Percentiles rank a stretch among this genome's conserved stretches.
Evolutionary conservation across 2,113 vertebrate genomes (phyloP).

Genomic region (Eurystomus gularis): DNA sequence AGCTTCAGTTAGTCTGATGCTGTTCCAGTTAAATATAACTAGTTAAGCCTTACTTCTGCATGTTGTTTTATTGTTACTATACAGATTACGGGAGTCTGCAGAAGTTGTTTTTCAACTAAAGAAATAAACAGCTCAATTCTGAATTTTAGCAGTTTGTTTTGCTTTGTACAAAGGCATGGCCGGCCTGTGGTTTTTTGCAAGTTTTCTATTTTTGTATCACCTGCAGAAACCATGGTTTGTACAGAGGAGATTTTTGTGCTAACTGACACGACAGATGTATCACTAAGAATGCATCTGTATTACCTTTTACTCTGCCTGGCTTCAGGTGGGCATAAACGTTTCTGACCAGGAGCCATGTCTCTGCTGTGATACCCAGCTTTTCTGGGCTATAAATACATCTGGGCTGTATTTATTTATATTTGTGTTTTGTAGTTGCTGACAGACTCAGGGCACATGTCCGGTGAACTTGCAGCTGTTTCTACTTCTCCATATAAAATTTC

Average conservation of each 20-base stretch:
- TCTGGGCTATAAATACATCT: not conserved
- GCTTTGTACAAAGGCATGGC: not conserved
- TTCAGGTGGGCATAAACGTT: not conserved
- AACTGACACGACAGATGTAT: accelerated
- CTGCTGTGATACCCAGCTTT: not conserved
- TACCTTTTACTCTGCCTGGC: not conserved
- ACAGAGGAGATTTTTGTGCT: not conserved
- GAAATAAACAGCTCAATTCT: not conserved
- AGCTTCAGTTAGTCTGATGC: not conserved
- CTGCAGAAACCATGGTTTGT: not conserved
- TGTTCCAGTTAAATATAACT: not conserved
- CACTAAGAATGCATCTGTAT: not conserved
- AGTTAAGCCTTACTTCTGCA: not conserved
- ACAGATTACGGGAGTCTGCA: not conserved
- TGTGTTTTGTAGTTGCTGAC: not conserved
- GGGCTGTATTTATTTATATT: not conserved
- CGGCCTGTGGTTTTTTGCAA: not conserved
- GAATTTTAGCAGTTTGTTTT: not conserved
- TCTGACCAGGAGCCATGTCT: not conserved
- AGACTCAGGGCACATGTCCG: accelerated
- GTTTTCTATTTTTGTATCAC: not conserved
- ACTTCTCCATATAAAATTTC: not conserved
- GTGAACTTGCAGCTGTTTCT: not conserved
- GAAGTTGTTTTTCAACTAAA: not conserved
- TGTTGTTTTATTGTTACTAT: accelerated